Conservation (phyloP, 2,113 vertebrate species). For the Irena cyanogastra region DNA sequence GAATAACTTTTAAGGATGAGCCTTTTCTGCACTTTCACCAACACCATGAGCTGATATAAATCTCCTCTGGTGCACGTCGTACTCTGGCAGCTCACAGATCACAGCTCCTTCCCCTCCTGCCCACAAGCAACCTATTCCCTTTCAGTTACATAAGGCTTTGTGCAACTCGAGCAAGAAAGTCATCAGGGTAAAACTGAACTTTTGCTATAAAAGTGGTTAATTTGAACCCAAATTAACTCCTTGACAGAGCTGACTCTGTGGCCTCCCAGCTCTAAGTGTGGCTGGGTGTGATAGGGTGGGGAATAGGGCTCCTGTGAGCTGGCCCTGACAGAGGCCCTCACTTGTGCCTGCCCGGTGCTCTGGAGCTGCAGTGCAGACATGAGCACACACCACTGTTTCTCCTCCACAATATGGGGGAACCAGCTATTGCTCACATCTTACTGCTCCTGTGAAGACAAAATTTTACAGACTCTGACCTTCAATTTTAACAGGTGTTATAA, state of each 20-base stretch:
- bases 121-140: background rate
- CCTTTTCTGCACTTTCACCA: background rate
- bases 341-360: background rate
- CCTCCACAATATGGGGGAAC: background rate
- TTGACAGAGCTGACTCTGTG: background rate
- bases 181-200: background rate
- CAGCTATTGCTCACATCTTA: background rate
- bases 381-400: background rate
- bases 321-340: background rate
- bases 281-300: accelerated
- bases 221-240: background rate
- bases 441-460: background rate
- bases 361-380: background rate
- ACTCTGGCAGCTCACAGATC: background rate
- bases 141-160: background rate
- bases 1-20: background rate
- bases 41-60: background rate
- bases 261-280: background rate
- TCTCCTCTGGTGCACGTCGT: background rate
- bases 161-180: background rate
- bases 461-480: background rate
- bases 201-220: background rate
- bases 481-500: background rate
- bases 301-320: background rate
- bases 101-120: background rate